Evolutionary conservation across 2,888 invertebrate genomes (phyloP).

Genomic region (Crossocerus cetratus): DNA sequence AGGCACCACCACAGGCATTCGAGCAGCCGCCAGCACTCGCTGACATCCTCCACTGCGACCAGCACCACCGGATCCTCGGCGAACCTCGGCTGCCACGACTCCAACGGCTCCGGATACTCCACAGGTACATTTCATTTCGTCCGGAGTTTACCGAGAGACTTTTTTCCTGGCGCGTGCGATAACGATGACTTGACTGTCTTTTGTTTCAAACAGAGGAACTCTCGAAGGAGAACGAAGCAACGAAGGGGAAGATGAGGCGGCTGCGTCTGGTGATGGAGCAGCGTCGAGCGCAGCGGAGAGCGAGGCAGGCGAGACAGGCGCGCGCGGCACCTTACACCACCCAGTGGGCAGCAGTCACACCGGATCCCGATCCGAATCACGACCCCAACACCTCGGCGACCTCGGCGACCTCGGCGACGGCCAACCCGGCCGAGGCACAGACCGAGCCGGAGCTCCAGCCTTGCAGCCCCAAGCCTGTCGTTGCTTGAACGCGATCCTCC

Average conservation of each 20-base stretch:
- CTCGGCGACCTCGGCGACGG: constrained; percentile 51
- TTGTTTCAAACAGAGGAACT: constrained; percentile 73
- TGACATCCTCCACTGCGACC: constrained; percentile 42
- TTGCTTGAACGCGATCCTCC: constrained; percentile 65
- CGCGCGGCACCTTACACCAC: constrained; percentile 84
- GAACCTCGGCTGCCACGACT: constrained; percentile 52
- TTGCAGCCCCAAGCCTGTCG: constrained; percentile 74
- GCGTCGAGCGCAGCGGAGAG: constrained; percentile 82
- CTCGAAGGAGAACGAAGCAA: constrained; percentile 86
- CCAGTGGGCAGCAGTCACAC: constrained; percentile 76
- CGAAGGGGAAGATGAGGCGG: constrained; percentile 91
- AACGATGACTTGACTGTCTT: background rate
- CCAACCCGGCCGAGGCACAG: constrained; percentile 68
- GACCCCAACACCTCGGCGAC: constrained; percentile 73
- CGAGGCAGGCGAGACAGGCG: constrained; percentile 84
- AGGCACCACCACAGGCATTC: constrained; percentile 73
- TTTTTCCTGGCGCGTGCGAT: background rate
- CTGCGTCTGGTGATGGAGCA: constrained; percentile 94
- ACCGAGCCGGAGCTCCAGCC: constrained; percentile 73
- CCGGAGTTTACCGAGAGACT: background rate
- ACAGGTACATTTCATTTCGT: constrained; percentile 55
- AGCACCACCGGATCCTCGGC: constrained; percentile 36
- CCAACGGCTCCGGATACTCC: constrained; percentile 61
- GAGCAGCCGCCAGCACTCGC: constrained; percentile 65
- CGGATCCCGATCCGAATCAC: constrained; percentile 74